Conservation (phyloP, 2,888 invertebrate species). For the Thereva unica region DNA sequence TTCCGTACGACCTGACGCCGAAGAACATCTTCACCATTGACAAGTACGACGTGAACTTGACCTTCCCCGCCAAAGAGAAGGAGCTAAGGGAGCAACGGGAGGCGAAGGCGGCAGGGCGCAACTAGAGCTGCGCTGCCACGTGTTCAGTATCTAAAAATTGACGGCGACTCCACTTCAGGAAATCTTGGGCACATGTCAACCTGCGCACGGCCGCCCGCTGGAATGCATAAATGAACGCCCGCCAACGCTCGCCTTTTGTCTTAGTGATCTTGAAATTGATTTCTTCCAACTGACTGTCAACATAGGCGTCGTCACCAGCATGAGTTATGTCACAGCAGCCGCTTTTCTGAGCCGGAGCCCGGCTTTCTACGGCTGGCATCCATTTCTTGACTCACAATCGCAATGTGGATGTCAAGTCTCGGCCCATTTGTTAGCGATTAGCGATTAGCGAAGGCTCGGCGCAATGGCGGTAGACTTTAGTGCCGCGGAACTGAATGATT, state of each 20-base stretch:
- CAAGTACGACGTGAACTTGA: slow-evolving; percentile 24
- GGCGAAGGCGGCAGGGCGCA: no score
- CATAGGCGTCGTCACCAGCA: slow-evolving; percentile 13
- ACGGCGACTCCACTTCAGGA: slow-evolving; percentile 9
- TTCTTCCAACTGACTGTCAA: slow-evolving; percentile 22
- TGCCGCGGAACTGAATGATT: neutral
- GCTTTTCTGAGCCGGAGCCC: no score
- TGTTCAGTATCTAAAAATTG: neutral
- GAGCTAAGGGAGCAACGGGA: no score
- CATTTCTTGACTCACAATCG: no score
- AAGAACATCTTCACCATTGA: slow-evolving; percentile 1
- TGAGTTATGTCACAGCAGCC: neutral
- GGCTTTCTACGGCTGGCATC: no score
- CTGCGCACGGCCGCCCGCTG: neutral
- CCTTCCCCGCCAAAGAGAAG: neutral
- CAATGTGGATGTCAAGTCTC: no score
- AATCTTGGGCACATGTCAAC: slow-evolving; percentile 7
- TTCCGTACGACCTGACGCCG: slow-evolving; percentile 10
- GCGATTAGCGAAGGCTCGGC: no score
- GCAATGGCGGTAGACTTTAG: no score
- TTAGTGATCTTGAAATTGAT: slow-evolving; percentile 21
- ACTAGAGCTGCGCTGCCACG: no score
- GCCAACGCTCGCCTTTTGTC: slow-evolving; percentile 12
- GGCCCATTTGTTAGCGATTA: no score
- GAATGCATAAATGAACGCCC: slow-evolving; percentile 13